Evolutionary conservation across 2,888 invertebrate species (phyloP), one percentile per base, ranked within the genome.

Genomic region (Isotomurus palustris): DNA sequence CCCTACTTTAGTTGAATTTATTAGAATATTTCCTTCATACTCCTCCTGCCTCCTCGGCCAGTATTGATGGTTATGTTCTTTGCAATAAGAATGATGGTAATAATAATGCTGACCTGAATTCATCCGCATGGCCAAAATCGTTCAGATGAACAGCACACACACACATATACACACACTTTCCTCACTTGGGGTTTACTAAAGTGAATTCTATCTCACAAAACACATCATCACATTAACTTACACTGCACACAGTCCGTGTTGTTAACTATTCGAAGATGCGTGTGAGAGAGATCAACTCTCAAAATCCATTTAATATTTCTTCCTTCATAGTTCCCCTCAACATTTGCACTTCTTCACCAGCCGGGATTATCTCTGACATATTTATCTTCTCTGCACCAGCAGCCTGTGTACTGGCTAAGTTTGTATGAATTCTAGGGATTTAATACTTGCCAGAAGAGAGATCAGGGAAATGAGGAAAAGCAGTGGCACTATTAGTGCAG

Each of bases 351-450:
- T 19, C 5, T 19, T 38, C 38, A 38, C 21, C 21, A 43, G 14
- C 10, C 32, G 38, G 53, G 60, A 56, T 57, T 57, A 60, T 56
- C 52, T 50, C 54, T 57, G 53, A 53, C 56, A 51, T 57, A 60
- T 57, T 57, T 60, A 54, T 57, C 56, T 57, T 57, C 53, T 40
- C 56, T 44, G 38, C 49, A 43, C 35, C 29, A 47, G 35, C 38
- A 32, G 35, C 8, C n/a, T n/a, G n/a, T n/a, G n/a, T n/a, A n/a
- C n/a, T n/a, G n/a, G n/a, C n/a, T n/a, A n/a, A n/a, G n/a, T n/a
- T n/a, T n/a, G n/a, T n/a, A n/a, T n/a, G n/a, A n/a, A n/a, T n/a
- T n/a, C n/a, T n/a, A n/a, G n/a, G n/a, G n/a, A n/a, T n/a, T n/a
- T n/a, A n/a, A n/a, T n/a, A n/a, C n/a, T n/a, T n/a, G n/a, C n/a